A percentile compares a stretch with the other conserved stretches of the same genome.
Evolutionary conservation across 2,113 vertebrate species (phyloP).

Genomic region (Takifugu bimaculatus): DNA sequence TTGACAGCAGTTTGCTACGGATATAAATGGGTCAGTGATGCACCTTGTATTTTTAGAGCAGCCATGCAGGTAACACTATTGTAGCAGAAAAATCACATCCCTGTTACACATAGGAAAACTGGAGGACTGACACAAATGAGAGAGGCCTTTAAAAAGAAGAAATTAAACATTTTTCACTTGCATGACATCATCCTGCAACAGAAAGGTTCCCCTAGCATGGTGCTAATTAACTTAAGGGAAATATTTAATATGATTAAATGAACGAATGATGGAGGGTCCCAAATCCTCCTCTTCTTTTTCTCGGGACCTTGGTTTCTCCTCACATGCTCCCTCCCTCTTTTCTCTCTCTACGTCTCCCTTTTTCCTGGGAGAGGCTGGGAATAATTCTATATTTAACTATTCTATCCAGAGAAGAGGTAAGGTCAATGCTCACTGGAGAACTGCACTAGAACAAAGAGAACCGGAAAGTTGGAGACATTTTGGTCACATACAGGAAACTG

Average conservation of each 20-base stretch:
- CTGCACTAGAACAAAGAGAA: slow-evolving; percentile 40
- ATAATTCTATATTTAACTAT: slow-evolving; percentile 56
- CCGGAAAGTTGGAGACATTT: background rate
- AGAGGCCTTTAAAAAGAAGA: too few relatives aligned
- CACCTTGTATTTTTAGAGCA: background rate
- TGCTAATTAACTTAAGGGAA: background rate
- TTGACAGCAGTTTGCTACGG: background rate
- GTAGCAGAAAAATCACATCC: too few relatives aligned
- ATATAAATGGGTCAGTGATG: slow-evolving; percentile 2
- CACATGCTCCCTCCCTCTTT: background rate
- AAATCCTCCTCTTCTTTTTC: background rate
- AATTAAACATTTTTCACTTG: too few relatives aligned
- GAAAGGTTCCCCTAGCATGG: too few relatives aligned
- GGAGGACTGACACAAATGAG: too few relatives aligned
- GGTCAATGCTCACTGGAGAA: slow-evolving; percentile 49
- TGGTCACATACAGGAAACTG: background rate
- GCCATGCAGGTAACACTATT: slow-evolving; percentile 1
- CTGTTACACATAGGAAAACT: too few relatives aligned
- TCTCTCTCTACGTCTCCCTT: slow-evolving; percentile 15
- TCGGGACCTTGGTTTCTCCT: slow-evolving; percentile 7
- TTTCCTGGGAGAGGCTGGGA: slow-evolving; percentile 44
- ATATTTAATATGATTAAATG: background rate
- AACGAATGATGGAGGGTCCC: background rate
- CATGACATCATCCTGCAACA: too few relatives aligned
- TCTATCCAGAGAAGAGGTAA: slow-evolving; percentile 39